Evolutionary conservation across 1,140 invertebrate genomes (phyloP).

Genomic region (Cydia amplana): DNA sequence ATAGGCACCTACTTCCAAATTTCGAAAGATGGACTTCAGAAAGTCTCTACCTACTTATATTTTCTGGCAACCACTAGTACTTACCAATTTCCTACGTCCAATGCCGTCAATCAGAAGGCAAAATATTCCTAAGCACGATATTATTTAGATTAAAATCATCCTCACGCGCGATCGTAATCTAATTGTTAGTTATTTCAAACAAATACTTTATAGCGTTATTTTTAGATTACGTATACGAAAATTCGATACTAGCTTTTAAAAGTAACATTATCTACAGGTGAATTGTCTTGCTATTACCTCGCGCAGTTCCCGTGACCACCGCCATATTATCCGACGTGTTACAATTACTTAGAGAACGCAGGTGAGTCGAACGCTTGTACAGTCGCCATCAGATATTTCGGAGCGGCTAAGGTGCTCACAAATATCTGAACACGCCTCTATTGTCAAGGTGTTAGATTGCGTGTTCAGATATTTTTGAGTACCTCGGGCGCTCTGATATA

Average conservation of each 20-base stretch:
- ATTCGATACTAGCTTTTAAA: not conserved
- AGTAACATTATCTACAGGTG: not conserved
- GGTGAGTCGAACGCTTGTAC: not conserved
- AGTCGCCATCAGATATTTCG: too few species aligned
- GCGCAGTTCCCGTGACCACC: constrained; percentile 15
- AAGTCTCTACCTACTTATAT: not conserved
- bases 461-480: too few species aligned
- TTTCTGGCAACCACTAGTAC: not conserved
- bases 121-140: not conserved
- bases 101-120: not conserved
- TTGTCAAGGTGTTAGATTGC: too few species aligned
- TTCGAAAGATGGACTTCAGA: too few species aligned
- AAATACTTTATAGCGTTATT: too few species aligned
- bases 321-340: not conserved
- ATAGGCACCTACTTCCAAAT: too few species aligned
- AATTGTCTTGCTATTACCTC: not conserved
- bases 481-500: too few species aligned
- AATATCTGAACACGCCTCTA: too few species aligned
- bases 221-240: not conserved
- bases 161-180: not conserved
- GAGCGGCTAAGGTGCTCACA: too few species aligned
- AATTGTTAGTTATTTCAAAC: too few species aligned
- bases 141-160: not conserved
- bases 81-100: too few species aligned
- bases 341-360: not conserved